Conservation (phyloP, 2,797 vertebrate genomes). For the Myripristis murdjan region DNA sequence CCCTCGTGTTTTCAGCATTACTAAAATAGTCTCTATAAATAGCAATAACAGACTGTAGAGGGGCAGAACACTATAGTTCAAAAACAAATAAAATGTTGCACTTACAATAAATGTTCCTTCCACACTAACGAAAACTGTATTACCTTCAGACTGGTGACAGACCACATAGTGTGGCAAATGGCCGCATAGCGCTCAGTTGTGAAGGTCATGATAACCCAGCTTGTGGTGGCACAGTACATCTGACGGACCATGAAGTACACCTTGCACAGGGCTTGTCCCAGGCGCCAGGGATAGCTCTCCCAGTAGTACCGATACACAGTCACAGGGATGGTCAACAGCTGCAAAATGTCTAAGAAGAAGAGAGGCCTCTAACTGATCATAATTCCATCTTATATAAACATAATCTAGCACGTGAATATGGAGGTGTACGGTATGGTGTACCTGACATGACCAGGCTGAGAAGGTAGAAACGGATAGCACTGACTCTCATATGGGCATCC, state of each 20-base stretch:
- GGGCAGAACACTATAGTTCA: not conserved
- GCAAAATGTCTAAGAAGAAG: slow-evolving; percentile 74
- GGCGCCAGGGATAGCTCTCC: slow-evolving; percentile 88
- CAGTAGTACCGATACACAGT: slow-evolving; percentile 88
- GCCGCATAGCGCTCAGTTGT: slow-evolving; percentile 85
- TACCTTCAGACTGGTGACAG: slow-evolving; percentile 81
- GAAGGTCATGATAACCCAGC: slow-evolving; percentile 87
- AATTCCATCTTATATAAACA: not conserved
- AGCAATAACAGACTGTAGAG: no score
- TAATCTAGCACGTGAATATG: no score
- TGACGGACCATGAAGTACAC: slow-evolving; percentile 87
- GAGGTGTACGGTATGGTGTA: slow-evolving; percentile 25
- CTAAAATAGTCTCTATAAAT: no score
- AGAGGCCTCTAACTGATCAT: not conserved
- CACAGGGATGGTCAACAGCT: slow-evolving; percentile 85
- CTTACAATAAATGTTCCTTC: not conserved
- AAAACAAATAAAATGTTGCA: not conserved
- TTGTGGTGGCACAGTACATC: slow-evolving; percentile 87
- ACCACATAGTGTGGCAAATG: slow-evolving; percentile 89
- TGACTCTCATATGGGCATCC: slow-evolving; percentile 83
- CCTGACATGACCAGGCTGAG: slow-evolving; percentile 83
- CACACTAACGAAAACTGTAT: no score
- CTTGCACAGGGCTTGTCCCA: slow-evolving; percentile 83
- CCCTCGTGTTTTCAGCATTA: no score
- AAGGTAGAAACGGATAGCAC: slow-evolving; percentile 83